Evolutionary conservation across 2,888 invertebrate species (phyloP).

Genomic region (Pseudolycoriella hygida): DNA sequence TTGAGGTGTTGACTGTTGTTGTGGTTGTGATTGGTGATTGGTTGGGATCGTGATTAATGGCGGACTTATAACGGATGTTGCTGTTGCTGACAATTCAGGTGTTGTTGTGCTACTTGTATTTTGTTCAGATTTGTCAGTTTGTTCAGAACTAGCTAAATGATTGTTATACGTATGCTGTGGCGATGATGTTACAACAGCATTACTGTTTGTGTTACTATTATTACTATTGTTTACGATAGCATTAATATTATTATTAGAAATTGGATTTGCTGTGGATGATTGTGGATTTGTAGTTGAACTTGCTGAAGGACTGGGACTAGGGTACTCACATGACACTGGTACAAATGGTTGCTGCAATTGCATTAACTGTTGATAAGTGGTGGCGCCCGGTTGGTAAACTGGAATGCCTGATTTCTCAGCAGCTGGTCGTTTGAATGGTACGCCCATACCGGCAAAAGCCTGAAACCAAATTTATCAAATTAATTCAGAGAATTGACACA

Average conservation of each 20-base stretch:
- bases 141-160: constrained; percentile 1
- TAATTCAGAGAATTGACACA: not conserved
- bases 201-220: constrained; percentile 5
- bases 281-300: constrained; percentile 17
- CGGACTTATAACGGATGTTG: constrained; percentile 5
- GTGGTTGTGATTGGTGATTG: constrained; percentile 8
- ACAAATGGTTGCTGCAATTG: constrained; percentile 87
- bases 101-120: not conserved
- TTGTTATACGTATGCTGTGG: constrained; percentile 11
- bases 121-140: not conserved
- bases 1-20: not conserved
- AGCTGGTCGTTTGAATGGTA: constrained; percentile 90
- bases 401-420: constrained; percentile 93
- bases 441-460: constrained; percentile 48
- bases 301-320: constrained; percentile 19
- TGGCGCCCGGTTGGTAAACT: constrained; percentile 82
- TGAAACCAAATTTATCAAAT: not conserved
- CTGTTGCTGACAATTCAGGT: constrained; percentile 10
- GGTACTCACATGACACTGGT: constrained; percentile 98
- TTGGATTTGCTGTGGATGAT: constrained; percentile 23
- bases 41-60: constrained; percentile 7
- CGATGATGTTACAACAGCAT: constrained; percentile 16
- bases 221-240: constrained; percentile 15
- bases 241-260: constrained; percentile 9
- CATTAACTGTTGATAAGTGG: constrained; percentile 89